Base-by-base conservation (phyloP, 2,888 invertebrate species). In the Abscondita cerata region DNA sequence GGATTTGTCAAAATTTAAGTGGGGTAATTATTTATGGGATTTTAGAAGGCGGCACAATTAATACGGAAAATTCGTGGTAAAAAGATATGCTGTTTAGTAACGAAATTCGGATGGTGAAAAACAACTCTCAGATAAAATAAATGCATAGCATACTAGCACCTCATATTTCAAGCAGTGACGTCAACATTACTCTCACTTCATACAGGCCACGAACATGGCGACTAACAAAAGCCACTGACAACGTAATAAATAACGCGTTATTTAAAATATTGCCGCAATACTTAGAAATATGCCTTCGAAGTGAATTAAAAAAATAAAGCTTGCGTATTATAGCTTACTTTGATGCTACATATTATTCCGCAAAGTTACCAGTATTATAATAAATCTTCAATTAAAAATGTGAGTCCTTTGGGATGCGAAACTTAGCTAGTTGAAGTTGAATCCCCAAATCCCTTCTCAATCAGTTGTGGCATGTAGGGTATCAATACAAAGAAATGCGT, bases 371-470 rank as follows among this genome's bases (percentile, higher is more conserved):
- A 9, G 13, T n/a, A 13, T n/a, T 36, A 1, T 15, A 46, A 52
- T 52, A 53, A 54, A 40, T 41, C 33, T 62, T 60, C 68, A 68
- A 68, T 67, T 67, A 69, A 59, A 65, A 62, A 66, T 56, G 64
- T 48, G 44, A 47, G 60, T 52, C 63, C 67, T 52, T 51, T 15
- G 68, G 64, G 68, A 55, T 53, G 64, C 61, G 53, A 60, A 58
- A 53, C 56, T 59, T 57, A 53, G 57, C 33, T 47, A 48, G 38
- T 33, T 56, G 59, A 52, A 55, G 25, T 40, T 69, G 55, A 67
- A 75, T 78, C 79, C 78, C 79, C 70, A 76, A 77, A 70, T 80
- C 80, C 80, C 80, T 60, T 72, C 77, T 75, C 80, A 80, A 80
- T 80, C 79, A 80, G 78, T 56, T 64, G 77, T 73, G 76, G 77